Evolutionary conservation across 2,797 vertebrate genomes (phyloP), one percentile per base, ranked within the genome.

Genomic region (Fistularia commersonii): DNA sequence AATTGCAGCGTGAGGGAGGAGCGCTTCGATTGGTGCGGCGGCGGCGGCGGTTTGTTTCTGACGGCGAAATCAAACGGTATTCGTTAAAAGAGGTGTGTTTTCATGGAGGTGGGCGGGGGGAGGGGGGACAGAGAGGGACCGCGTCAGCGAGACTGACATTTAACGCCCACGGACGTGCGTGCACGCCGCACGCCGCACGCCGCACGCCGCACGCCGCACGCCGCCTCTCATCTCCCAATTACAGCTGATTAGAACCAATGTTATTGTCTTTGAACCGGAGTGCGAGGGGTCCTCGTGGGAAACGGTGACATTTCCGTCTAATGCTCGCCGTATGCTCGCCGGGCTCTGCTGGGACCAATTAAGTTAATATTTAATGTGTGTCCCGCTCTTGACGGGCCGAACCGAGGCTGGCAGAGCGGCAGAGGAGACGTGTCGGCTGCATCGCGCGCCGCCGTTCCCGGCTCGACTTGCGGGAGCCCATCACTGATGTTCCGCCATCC

Each of bases 331-430:
- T 88, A 85, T 88, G 86, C 81, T 86, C 65, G 78, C 64, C 46
- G 60, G 73, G 65, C 77, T 87, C 89, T 86, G 79, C 66, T 61
- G 87, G 83, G 87, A 84, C 87, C 85, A 88, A 90, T 91, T 88
- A 83, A 81, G 84, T 90, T 86, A 86, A 89, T 89, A 90, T 91
- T 90, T 91, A 88, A 89, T 87, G 80, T 83, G 74, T 66, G 73
- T 80, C 82, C 78, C 80, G 61, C 71, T 73, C 79, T 79, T 82
- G 80, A 77, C 61, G 69, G 81, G 69, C 74, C 58, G 44, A 72
- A 80, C 86, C 84, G 82, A 84, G 72, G 80, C 83, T 86, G 81
- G 85, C 70, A 53, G 59, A 34, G 72, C 79, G 76, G 78, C 76
- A 77, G 74, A 81, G 62, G 73, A 69, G 72, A 69, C 76, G 72